Evolutionary conservation across 2,113 vertebrate genomes (phyloP).

Genomic region (Gopherus evgoodei): DNA sequence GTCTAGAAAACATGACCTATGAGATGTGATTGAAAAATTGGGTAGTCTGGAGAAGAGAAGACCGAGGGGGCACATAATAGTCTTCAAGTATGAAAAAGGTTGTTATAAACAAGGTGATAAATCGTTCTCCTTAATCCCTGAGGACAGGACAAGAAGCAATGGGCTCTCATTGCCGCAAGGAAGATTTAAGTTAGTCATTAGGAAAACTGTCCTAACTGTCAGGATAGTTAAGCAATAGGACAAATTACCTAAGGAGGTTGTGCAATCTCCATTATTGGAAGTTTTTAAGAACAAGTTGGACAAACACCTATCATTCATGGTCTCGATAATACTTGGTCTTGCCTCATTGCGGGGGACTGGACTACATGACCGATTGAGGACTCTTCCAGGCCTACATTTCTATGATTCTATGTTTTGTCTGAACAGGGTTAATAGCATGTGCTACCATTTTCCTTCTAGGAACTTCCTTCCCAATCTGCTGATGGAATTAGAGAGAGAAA

Average conservation of each 20-base stretch:
- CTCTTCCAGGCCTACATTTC: not conserved
- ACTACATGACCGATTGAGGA: not conserved
- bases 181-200: not conserved
- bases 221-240: not conserved
- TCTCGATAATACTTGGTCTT: not conserved
- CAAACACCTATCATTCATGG: not conserved
- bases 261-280: not conserved
- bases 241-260: not conserved
- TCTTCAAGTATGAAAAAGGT: no score
- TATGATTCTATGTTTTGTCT: not conserved
- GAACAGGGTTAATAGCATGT: not conserved
- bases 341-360: not conserved
- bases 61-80: no score
- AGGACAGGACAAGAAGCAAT: not conserved
- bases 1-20: not conserved
- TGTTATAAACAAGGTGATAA: no score
- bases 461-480: not conserved
- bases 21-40: no score
- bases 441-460: not conserved
- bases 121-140: no score
- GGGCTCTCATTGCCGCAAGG: not conserved
- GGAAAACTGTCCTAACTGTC: not conserved
- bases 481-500: not conserved
- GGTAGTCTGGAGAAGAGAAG: no score
- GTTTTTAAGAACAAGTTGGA: not conserved